phyloP scores from a whole-genome alignment of 2,888 invertebrate species.

The Poecilus cupreus region DNA sequence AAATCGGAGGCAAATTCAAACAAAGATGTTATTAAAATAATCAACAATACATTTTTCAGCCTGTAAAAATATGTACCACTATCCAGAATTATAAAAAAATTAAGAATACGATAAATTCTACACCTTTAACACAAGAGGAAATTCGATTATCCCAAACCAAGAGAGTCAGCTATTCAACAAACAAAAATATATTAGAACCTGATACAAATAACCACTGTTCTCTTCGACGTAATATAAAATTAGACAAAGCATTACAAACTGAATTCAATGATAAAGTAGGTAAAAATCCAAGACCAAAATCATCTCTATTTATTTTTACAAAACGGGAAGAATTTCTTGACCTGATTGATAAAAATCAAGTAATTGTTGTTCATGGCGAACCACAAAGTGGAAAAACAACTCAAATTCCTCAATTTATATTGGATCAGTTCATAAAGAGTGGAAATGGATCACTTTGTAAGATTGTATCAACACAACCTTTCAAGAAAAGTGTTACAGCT shows the following conservation, averaged over 20 bases:
- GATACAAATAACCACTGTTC: not conserved
- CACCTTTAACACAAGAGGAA: not conserved
- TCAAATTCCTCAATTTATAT: constrained; percentile 70
- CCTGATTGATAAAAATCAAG: constrained; percentile 78
- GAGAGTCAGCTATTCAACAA: not conserved
- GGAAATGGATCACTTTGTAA: constrained; percentile 23
- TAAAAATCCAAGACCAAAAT: constrained; percentile 72
- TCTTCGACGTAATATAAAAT: not conserved
- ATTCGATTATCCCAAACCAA: too few relatives aligned
- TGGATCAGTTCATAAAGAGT: not conserved
- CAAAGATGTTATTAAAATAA: too few relatives aligned
- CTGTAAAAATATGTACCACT: not conserved
- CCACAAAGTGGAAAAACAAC: constrained; percentile 94
- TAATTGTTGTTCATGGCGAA: constrained; percentile 84
- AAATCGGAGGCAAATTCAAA: too few relatives aligned
- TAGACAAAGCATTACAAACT: not conserved
- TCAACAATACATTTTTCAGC: not conserved
- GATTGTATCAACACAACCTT: constrained; percentile 32
- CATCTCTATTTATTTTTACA: constrained; percentile 79
- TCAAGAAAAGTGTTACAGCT: constrained; percentile 40
- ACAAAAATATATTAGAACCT: not conserved
- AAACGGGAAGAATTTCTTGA: constrained; percentile 76
- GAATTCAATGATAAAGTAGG: not conserved
- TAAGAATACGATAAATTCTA: not conserved
- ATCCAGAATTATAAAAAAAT: not conserved